Conservation (phyloP, 2,888 invertebrate species). For the Gandaritis pyraliata region DNA sequence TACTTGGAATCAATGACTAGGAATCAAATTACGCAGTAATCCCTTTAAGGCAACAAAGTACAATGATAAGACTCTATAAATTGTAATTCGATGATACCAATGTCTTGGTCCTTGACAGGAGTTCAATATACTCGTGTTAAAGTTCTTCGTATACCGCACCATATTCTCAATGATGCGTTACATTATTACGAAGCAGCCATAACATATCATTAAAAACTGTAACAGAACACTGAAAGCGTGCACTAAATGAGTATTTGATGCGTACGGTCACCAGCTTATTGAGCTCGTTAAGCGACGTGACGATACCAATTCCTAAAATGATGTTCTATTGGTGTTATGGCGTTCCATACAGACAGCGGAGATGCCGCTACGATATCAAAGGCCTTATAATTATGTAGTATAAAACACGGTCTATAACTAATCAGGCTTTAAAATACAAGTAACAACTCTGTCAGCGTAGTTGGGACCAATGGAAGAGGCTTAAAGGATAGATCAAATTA, state of each 20-base stretch:
- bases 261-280: slow-evolving; percentile 73
- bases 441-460: background rate
- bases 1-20: too few species aligned
- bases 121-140: too few species aligned
- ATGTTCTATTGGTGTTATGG: slow-evolving; percentile 76
- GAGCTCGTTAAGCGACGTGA: slow-evolving; percentile 76
- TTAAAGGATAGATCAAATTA: too few species aligned
- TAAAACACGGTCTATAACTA: background rate
- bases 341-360: slow-evolving; percentile 50
- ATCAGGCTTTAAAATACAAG: background rate
- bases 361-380: slow-evolving; percentile 29
- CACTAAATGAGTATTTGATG: slow-evolving; percentile 63
- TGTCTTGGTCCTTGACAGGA: too few species aligned
- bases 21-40: too few species aligned
- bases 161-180: slow-evolving; percentile 17
- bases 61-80: too few species aligned
- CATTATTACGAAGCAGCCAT: slow-evolving; percentile 21
- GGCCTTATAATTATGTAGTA: too few species aligned
- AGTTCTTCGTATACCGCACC: background rate
- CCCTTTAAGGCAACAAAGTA: too few species aligned
- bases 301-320: slow-evolving; percentile 77
- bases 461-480: background rate
- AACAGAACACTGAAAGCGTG: slow-evolving; percentile 27
- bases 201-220: slow-evolving; percentile 26
- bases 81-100: too few species aligned